Evolutionary conservation across 2,113 vertebrate genomes (phyloP), one percentile per base, ranked within the genome.

Genomic region (Addax nasomaculatus): DNA sequence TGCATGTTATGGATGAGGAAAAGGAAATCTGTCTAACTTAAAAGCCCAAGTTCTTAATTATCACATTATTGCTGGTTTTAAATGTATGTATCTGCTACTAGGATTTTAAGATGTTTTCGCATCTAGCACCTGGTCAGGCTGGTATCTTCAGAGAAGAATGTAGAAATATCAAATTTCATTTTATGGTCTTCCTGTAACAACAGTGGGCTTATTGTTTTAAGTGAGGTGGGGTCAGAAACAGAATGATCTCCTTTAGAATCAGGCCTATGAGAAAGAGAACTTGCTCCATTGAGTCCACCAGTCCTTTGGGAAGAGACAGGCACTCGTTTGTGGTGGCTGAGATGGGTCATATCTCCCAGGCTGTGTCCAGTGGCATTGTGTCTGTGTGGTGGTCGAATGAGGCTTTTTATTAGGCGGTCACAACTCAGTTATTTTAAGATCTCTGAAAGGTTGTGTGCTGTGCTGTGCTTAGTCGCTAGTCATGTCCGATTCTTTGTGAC

Each of bases 1-100:
- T 45, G 45, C 79, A 57, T 80, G 86, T 96, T 90, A 80, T 49
- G 92, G 84, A 83, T 64, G 51, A 93, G n/a, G 94, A 95, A 95
- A 91, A 80, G 3, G 27, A 92, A 70, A 39, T 47, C 15, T 80
- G 30, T 53, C 51, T 76, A 45, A 83, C 13, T n/a, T 49, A 25
- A 53, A 80, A 78, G 55, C 29, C 47, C 36, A 27, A 27, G 11
- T 55, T 93, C 64, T 84, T 90, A 85, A 90, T 39, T 25, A 25
- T 64, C 67, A 8, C 8, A 23, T 55, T 73, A 43, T 73, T 25
- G 11, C 43, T 96, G 53, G 43, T n/a, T 87, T 95, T 80, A 92
- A 81, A 33, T 89, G 53, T 33, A 55, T 47, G 43, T 51, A n/a
- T 45, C 36, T 90, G 27, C 60, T 70, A 19, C 47, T 67, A 60